Evolutionary conservation across 1,140 invertebrate species (phyloP), one percentile per base, ranked within the genome.

Genomic region (Eupeodes corollae): DNA sequence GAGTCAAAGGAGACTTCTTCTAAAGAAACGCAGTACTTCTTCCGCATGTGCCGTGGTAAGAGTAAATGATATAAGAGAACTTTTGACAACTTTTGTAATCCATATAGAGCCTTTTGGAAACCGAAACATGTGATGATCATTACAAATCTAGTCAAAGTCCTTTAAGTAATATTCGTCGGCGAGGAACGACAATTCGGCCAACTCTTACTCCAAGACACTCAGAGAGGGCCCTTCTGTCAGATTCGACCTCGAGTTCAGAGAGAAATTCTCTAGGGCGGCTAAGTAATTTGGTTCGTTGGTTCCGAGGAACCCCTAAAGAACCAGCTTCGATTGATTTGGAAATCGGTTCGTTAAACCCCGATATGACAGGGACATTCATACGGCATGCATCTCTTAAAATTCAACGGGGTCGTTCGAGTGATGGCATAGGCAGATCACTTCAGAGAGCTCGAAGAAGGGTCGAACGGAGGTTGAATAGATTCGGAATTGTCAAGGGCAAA

Each of bases 21-120:
- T 91, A 50, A 90, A 90, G 59, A 91, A 91, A 60, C 72, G 86
- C 56, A 89, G 86, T 59, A 86, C 86, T 14, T 89, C 86, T 0
- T 89, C 86, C 1, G 86, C 86, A 40, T 88, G 86, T 53, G 83
- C 86, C 40, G 84, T 86, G 73, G 84, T 86, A 73, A 75, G 72
- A 71, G 47, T 34, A 14, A 40, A 10, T 15, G 15, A 0, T 31
- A 18, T 14, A 19, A 5, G 49, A 31, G 42, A 40, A 16, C 37
- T 34, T 38, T 42, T 46, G 53, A 10, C 43, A 15, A 43, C 26
- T 30, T n/a, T 14, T 15, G 3, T 8, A 19, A 6, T 32, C 5
- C 10, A 33, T 18, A 31, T 50, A 88, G 84, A 88, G 84, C 63
- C 70, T 87, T n/a, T 61, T 87, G 31, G 86, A 89, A 60, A 84